Percentiles rank a stretch among this genome's conserved stretches.
Conservation (phyloP, 1,140 invertebrate genomes). For the Chymomyza costata region DNA sequence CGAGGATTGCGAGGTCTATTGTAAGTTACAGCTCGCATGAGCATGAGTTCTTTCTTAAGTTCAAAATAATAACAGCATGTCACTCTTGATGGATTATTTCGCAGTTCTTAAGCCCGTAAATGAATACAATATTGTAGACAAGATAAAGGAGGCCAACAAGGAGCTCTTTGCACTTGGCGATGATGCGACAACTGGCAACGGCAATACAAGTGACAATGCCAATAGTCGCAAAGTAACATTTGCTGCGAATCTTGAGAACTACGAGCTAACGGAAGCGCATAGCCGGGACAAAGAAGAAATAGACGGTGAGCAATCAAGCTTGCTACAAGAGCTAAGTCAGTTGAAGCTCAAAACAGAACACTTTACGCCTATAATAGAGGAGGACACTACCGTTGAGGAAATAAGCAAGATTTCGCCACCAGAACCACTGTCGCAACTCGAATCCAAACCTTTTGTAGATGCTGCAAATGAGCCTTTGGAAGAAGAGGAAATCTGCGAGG, state of each 20-base stretch:
- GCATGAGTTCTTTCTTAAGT: conserved; percentile 3
- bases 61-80: conserved; percentile 26
- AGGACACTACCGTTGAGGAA: conserved; percentile 26
- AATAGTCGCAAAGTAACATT: conserved; percentile 62
- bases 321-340: conserved; percentile 81
- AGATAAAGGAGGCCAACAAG: conserved; percentile 74
- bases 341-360: conserved; percentile 51
- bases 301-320: conserved; percentile 33
- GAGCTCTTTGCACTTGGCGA: conserved; percentile 53
- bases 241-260: conserved; percentile 61
- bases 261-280: conserved; percentile 41
- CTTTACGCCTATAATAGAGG: conserved; percentile 37
- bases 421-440: background rate
- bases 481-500: conserved; percentile 65
- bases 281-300: conserved; percentile 1
- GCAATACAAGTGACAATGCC: background rate
- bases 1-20: conserved; percentile 89
- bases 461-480: background rate
- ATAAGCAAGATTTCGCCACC: background rate
- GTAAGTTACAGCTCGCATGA: conserved; percentile 43
- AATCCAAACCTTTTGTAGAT: background rate
- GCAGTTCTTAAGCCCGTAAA: conserved; percentile 72
- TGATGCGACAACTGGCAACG: background rate
- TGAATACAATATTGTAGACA: conserved; percentile 74
- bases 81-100: conserved; percentile 50